A percentile compares a stretch with the other conserved stretches of the same genome.
Conservation (phyloP, 2,888 invertebrate genomes). For the Apantesis nais region DNA sequence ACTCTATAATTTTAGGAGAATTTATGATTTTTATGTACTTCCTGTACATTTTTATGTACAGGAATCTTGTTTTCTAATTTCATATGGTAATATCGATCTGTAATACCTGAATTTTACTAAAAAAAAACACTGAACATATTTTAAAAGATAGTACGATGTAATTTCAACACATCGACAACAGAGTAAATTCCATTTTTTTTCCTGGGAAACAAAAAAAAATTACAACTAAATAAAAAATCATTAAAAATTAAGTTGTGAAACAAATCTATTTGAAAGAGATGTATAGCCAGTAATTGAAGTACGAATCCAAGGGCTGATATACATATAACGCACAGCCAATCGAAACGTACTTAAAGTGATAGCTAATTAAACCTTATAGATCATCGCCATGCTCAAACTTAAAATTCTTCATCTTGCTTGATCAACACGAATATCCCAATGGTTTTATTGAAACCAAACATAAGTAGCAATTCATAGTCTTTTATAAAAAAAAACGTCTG, state of each 20-base stretch:
- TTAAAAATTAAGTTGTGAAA: not conserved
- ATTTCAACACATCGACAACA: not conserved
- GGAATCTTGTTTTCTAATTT: too few species aligned
- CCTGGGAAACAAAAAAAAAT: not conserved
- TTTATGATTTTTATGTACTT: too few species aligned
- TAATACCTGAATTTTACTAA: too few species aligned
- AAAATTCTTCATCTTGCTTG: not conserved
- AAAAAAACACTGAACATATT: too few species aligned
- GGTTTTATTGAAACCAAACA: slow-evolving; percentile 34
- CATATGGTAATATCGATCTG: too few species aligned
- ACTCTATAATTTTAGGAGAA: too few species aligned
- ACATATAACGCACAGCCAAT: slow-evolving; percentile 52
- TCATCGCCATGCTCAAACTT: not conserved
- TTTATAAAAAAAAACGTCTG: slow-evolving; percentile 46
- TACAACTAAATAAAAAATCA: not conserved
- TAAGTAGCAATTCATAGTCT: slow-evolving; percentile 52
- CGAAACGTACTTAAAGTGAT: slow-evolving; percentile 65
- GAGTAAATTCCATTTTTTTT: too few species aligned
- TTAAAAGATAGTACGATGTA: not conserved
- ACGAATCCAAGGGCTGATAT: slow-evolving; percentile 53
- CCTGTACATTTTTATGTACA: too few species aligned
- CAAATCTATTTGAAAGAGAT: slow-evolving; percentile 2
- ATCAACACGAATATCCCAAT: not conserved
- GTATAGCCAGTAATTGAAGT: slow-evolving; percentile 49
- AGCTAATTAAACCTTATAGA: slow-evolving; percentile 5